Evolutionary conservation across 2,888 invertebrate genomes (phyloP).

Genomic region (Zaprionus bogoriensis): DNA sequence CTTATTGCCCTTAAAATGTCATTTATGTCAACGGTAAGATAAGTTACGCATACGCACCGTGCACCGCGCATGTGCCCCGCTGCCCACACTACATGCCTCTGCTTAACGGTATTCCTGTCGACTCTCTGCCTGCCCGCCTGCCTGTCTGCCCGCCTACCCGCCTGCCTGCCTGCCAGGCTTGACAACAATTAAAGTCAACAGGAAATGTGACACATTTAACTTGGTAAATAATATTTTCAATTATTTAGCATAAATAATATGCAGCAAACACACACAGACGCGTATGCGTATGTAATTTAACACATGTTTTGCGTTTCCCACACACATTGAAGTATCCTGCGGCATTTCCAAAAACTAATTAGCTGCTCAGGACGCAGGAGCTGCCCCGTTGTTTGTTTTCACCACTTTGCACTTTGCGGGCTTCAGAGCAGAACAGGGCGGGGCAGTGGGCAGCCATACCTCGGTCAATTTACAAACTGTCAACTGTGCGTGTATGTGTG

Average conservation of each 20-base stretch:
- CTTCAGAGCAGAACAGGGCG: constrained; percentile 8
- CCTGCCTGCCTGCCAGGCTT: constrained; percentile 54
- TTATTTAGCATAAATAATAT: constrained; percentile 69
- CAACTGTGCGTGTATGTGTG: background rate
- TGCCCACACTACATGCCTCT: background rate
- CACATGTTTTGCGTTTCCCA: constrained; percentile 53
- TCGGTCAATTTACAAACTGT: background rate
- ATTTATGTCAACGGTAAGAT: constrained; percentile 80
- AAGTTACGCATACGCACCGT: constrained; percentile 77
- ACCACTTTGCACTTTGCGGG: constrained; percentile 7
- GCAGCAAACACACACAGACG: constrained; percentile 10
- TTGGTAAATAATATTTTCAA: constrained; percentile 75
- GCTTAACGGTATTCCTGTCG: too few species aligned
- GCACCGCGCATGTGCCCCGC: constrained; percentile 8
- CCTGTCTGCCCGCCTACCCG: background rate
- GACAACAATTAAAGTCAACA: constrained; percentile 76
- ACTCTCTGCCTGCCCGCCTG: background rate
- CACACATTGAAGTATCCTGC: constrained; percentile 56
- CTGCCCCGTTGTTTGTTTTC: background rate
- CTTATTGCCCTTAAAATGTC: constrained; percentile 78
- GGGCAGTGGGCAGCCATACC: background rate
- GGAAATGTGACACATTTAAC: constrained; percentile 77
- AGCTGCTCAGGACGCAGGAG: constrained; percentile 40
- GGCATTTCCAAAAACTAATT: constrained; percentile 73
- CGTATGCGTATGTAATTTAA: constrained; percentile 58